Percentiles rank a stretch among this genome's conserved stretches.
Evolutionary conservation across 2,113 vertebrate genomes (phyloP).

Genomic region (Pygoscelis antarcticus): DNA sequence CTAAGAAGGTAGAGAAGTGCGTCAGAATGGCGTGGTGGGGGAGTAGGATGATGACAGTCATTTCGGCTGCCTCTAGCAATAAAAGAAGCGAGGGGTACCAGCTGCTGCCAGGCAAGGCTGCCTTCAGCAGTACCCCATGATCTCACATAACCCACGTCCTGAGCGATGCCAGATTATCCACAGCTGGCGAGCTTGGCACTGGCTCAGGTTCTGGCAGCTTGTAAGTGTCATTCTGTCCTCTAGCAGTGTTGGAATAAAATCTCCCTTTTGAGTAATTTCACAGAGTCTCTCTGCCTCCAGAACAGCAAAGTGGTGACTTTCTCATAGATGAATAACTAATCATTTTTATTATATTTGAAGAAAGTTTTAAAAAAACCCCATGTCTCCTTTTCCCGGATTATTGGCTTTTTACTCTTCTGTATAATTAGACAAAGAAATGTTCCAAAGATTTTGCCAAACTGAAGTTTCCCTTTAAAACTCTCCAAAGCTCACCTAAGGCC

Average conservation of each 20-base stretch:
- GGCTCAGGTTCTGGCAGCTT: background rate
- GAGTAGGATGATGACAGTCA: background rate
- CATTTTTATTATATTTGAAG: background rate
- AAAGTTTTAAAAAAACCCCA: background rate
- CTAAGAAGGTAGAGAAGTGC: background rate
- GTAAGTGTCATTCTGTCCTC: background rate
- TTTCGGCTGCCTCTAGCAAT: background rate
- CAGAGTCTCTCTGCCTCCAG: background rate
- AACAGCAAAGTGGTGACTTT: background rate
- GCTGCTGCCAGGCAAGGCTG: background rate
- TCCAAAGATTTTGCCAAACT: background rate
- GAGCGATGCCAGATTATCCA: background rate
- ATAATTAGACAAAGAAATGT: constrained; percentile 9
- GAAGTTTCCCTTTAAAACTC: background rate
- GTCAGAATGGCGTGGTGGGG: background rate
- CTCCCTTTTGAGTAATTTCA: background rate
- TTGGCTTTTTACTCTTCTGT: background rate
- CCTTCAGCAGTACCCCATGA: background rate
- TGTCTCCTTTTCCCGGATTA: background rate
- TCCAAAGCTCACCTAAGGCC: background rate
- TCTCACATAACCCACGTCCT: background rate
- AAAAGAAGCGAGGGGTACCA: background rate
- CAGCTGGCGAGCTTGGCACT: constrained; percentile 17
- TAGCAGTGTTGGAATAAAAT: background rate
- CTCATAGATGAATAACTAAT: background rate